These are phyloP conservation scores for Philopotamus ludificatus DNA, from an alignment of 1,140 invertebrate species.

Conservation along the genomic window DNA sequence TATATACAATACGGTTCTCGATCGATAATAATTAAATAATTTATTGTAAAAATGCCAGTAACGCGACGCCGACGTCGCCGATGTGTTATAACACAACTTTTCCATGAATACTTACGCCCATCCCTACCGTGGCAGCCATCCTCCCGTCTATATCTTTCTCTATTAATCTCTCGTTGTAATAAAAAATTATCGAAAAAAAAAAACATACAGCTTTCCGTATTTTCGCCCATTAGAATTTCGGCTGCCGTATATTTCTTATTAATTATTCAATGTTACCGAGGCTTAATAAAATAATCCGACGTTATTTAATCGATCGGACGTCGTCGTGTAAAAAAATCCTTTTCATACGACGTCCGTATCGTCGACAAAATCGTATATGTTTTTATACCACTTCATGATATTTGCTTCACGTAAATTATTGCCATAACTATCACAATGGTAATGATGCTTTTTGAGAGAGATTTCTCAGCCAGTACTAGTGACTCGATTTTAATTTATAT, in stretches of 20 bases:
- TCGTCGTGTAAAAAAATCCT: neutral
- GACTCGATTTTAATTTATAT: too few relatives aligned
- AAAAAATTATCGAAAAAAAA: too few relatives aligned
- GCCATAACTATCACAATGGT: neutral
- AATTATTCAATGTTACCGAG: neutral
- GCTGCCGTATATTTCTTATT: neutral
- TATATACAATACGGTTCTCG: slow-evolving; percentile 37
- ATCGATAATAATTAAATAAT: slow-evolving; percentile 20
- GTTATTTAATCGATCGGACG: neutral
- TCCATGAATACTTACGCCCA: slow-evolving; percentile 11
- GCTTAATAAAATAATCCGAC: too few relatives aligned
- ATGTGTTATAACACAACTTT: slow-evolving; percentile 19
- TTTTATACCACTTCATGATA: neutral
- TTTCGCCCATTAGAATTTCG: neutral
- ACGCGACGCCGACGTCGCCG: neutral
- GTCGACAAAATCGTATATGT: too few relatives aligned
- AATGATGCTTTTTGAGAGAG: neutral
- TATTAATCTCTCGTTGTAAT: neutral
- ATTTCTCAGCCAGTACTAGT: slow-evolving; percentile 10
- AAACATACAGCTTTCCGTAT: neutral
- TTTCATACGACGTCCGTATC: neutral
- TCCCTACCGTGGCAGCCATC: slow-evolving; percentile 19
- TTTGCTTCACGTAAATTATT: neutral
- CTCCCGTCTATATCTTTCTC: neutral
- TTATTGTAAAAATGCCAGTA: slow-evolving; percentile 29